Evolutionary conservation across 2,113 vertebrate species (phyloP), one percentile per base, ranked within the genome.

Genomic region (Marmota monax): DNA sequence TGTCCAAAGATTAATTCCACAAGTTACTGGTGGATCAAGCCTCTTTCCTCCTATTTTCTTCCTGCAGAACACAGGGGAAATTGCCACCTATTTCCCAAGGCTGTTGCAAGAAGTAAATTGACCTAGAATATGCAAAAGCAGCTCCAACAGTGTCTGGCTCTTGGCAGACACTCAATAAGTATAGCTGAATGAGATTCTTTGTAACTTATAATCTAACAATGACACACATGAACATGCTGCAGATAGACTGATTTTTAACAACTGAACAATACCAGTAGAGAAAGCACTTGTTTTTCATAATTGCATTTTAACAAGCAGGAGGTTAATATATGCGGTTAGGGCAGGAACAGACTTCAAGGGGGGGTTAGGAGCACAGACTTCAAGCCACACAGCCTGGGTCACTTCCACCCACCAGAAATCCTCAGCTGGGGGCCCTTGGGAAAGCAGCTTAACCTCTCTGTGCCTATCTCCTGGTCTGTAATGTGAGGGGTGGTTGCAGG

Each of bases 41-140:
- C 51, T 85, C 17, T 77, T 76, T 79, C 58, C 29, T 96, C 42
- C 77, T 42, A 34, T 92, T 90, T 93, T 58, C 61, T 58, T 92
- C 10, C 69, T 93, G 79, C 51, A 32, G 20, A 92, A 91, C 80
- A 67, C 39, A 34, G 65, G 70, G 72, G 93, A 95, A 84, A 95
- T 84, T 87, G 84, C 87, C 58, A 92, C 85, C 90, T 84, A 93
- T 96, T 94, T 96, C 84, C 90, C 87, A 80, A 95, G 89, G 89
- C 78, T 96, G n/a, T 87, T 72, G 53, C 95, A 84, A 94, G 90
- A 96, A 95, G 82, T 45, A 88, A 95, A 97, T 96, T 97, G 97
- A 94, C 96, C 97, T 93, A 93, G 86, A 97, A 95, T 97, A 96
- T 90, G 92, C 14, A 1, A 95, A 96, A 95, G 96, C 94, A 73